Percentiles rank a stretch among this genome's conserved stretches.
Evolutionary conservation across 2,113 vertebrate genomes (phyloP).

Genomic region (Craseonycteris thonglongyai): DNA sequence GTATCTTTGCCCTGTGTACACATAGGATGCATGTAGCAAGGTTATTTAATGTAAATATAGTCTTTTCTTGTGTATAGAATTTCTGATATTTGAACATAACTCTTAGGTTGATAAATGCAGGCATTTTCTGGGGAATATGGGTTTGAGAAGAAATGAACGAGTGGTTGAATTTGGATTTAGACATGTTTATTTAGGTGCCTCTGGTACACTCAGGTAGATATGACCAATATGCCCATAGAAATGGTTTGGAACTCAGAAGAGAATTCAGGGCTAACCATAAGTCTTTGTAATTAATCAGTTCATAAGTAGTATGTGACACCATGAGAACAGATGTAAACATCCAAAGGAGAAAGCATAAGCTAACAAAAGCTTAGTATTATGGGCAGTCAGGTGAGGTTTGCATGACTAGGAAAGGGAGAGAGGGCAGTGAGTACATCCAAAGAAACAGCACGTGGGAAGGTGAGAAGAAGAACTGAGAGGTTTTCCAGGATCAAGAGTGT

Average conservation of each 20-base stretch:
- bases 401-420: not conserved
- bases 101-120: not conserved
- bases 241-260: not conserved
- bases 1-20: too few species aligned
- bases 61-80: not conserved
- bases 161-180: not conserved
- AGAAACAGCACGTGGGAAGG: not conserved
- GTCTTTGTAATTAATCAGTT: not conserved
- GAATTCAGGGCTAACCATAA: not conserved
- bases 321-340: not conserved
- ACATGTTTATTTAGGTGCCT: not conserved
- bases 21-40: too few species aligned
- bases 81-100: conserved; percentile 17
- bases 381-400: not conserved
- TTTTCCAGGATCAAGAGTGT: not conserved
- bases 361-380: not conserved
- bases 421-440: not conserved
- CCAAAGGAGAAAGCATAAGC: not conserved
- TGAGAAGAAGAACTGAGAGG: not conserved
- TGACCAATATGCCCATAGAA: not conserved
- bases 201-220: not conserved
- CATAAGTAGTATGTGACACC: not conserved
- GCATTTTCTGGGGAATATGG: not conserved
- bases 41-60: not conserved
- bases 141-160: not conserved